Evolutionary conservation across 2,888 invertebrate species (phyloP).

Genomic region (Tenthredo notha): DNA sequence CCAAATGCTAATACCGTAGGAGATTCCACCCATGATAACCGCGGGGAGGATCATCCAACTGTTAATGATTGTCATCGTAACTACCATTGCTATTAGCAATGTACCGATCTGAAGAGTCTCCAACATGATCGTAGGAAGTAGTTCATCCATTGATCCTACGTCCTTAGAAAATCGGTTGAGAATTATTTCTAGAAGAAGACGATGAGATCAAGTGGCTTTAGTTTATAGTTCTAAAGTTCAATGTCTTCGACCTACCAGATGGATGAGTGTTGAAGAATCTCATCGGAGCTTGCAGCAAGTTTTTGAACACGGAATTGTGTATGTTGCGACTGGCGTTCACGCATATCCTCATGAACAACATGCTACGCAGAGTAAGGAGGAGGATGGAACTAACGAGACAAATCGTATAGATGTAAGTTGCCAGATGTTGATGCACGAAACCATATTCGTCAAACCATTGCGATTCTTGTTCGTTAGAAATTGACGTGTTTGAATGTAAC

Average conservation of each 20-base stretch:
- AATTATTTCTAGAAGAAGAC: constrained; percentile 80
- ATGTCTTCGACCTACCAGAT: constrained; percentile 56
- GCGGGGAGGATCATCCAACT: constrained; percentile 84
- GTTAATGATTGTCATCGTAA: constrained; percentile 84
- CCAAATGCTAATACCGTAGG: constrained; percentile 82
- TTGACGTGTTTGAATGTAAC: background rate
- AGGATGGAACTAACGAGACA: constrained; percentile 72
- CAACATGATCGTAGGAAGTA: constrained; percentile 82
- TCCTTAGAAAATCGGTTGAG: constrained; percentile 90
- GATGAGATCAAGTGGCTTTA: background rate
- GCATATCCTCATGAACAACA: constrained; percentile 85
- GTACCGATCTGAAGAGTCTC: constrained; percentile 81
- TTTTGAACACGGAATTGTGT: constrained; percentile 87
- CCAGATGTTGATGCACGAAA: constrained; percentile 62
- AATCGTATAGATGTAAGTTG: constrained; percentile 76
- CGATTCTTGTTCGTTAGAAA: background rate
- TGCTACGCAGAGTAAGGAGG: constrained; percentile 70
- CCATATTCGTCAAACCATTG: constrained; percentile 65
- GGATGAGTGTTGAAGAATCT: constrained; percentile 92
- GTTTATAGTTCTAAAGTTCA: background rate
- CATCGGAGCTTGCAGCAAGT: constrained; percentile 86
- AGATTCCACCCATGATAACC: constrained; percentile 81
- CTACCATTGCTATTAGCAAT: constrained; percentile 84
- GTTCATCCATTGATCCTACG: constrained; percentile 83
- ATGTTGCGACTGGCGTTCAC: constrained; percentile 86